Conservation (phyloP, 1,140 invertebrate genomes). For the Physella acuta region DNA sequence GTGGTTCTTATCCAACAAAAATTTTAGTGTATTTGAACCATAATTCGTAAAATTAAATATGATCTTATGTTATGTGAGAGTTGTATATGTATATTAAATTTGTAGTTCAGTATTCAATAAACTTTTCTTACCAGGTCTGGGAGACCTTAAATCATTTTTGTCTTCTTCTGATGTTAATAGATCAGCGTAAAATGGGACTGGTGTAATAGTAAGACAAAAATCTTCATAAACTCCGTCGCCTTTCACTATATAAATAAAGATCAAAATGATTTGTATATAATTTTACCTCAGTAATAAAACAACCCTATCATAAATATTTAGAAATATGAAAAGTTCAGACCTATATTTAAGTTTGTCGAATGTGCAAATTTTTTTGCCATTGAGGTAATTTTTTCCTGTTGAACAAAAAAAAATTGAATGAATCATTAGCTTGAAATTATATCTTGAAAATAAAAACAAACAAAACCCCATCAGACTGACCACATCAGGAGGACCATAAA, state of each 20-base stretch:
- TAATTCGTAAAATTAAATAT: too few species aligned
- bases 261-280: neutral
- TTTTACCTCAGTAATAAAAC: neutral
- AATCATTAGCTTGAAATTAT: neutral
- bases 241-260: conserved; percentile 11
- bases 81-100: too few species aligned
- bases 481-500: conserved; percentile 20
- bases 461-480: conserved; percentile 1
- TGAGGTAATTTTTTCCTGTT: conserved; percentile 22
- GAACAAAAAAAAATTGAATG: neutral
- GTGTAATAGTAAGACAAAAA: conserved; percentile 2
- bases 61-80: too few species aligned
- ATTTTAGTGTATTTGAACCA: too few species aligned
- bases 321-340: neutral
- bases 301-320: neutral
- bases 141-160: too few species aligned
- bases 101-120: too few species aligned
- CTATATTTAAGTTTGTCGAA: conserved; percentile 1
- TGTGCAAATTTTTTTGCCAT: conserved; percentile 25
- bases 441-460: neutral
- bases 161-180: too few species aligned
- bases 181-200: neutral
- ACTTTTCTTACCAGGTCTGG: too few species aligned
- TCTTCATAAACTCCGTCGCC: conserved; percentile 13
- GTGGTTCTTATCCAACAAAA: too few species aligned